Evolutionary conservation across 1,140 invertebrate species (phyloP).

Genomic region (fruit fly (Drosophila melanogaster)): DNA sequence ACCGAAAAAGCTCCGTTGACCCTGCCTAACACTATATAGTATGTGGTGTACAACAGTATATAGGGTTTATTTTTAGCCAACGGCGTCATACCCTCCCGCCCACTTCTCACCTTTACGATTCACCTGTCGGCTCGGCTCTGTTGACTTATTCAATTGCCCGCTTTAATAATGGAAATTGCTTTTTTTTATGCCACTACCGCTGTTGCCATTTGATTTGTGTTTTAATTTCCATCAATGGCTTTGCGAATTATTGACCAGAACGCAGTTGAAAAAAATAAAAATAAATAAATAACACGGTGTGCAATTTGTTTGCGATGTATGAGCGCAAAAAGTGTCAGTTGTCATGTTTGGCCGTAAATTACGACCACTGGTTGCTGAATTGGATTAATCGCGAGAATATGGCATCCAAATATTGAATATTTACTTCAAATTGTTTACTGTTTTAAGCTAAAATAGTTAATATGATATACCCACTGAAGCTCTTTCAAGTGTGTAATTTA

Average conservation of each 20-base stretch:
- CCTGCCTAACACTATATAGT: constrained; percentile 20
- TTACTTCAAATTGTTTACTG: neutral
- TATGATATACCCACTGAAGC: too few species aligned
- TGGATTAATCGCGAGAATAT: neutral
- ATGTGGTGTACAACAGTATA: neutral
- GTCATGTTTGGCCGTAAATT: constrained; percentile 12
- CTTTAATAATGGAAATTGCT: constrained; percentile 11
- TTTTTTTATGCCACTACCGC: constrained; percentile 8
- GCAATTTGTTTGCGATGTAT: constrained; percentile 6
- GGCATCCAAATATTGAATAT: neutral
- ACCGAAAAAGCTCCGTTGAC: constrained; percentile 49
- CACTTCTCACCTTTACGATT: constrained; percentile 12
- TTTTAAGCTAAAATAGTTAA: too few species aligned
- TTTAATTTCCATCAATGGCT: constrained; percentile 58
- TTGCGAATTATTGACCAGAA: constrained; percentile 71
- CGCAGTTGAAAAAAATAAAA: constrained; percentile 6
- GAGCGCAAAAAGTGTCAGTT: constrained; percentile 15
- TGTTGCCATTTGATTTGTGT: constrained; percentile 42
- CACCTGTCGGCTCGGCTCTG: constrained; percentile 57
- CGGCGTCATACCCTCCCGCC: constrained; percentile 11
- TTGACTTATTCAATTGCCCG: constrained; percentile 55
- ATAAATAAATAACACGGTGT: neutral
- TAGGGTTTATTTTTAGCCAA: constrained; percentile 61
- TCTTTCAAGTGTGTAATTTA: too few species aligned
- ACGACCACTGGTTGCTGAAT: neutral